A percentile compares a stretch with the other conserved stretches of the same genome.
Conservation (phyloP, 2,888 invertebrate species). For the Tetranychus truncatus region DNA sequence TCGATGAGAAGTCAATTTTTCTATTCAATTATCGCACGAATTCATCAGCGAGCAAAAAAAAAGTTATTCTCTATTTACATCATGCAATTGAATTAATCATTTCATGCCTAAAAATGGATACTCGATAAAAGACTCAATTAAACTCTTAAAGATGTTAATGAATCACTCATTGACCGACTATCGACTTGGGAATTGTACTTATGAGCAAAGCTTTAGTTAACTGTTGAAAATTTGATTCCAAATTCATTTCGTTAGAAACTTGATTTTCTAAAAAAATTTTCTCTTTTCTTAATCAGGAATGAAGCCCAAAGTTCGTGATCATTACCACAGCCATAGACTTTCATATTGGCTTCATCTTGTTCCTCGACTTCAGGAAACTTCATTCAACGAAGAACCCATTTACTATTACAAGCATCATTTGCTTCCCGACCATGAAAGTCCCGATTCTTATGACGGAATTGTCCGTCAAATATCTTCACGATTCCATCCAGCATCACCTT, state of each 20-base stretch:
- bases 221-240: no score
- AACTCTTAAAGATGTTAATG: no score
- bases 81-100: no score
- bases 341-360: slow-evolving; percentile 89
- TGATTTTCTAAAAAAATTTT: neutral
- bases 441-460: slow-evolving; percentile 68
- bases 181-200: no score
- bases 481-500: neutral
- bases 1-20: no score
- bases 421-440: slow-evolving; percentile 61
- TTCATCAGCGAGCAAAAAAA: no score
- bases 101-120: no score
- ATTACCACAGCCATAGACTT: slow-evolving; percentile 80
- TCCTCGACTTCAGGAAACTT: slow-evolving; percentile 47
- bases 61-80: no score
- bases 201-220: no score
- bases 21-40: no score
- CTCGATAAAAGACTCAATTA: no score
- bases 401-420: slow-evolving; percentile 46
- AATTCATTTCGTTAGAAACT: neutral
- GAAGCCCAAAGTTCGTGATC: slow-evolving; percentile 73
- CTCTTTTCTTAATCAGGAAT: slow-evolving; percentile 40
- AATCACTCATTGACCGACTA: no score
- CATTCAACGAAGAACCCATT: slow-evolving; percentile 10
- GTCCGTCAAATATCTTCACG: slow-evolving; percentile 36